phyloP scores from a whole-genome alignment of 2,797 vertebrate genomes.

The Furcifer pardalis region DNA sequence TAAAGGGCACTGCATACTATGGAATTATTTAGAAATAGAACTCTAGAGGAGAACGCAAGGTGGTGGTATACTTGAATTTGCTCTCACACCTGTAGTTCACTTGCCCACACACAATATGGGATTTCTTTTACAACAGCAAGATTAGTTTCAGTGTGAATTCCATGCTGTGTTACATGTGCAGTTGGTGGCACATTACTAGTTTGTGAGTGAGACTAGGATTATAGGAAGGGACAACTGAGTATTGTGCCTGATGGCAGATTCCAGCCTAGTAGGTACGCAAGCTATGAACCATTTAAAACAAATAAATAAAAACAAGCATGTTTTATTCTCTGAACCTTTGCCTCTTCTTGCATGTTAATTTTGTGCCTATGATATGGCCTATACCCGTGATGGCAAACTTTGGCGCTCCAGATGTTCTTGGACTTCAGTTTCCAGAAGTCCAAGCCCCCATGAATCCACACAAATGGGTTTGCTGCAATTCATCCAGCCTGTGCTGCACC shows the following conservation, averaged over 20 bases:
- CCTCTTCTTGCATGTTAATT: not conserved
- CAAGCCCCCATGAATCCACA: too few species aligned
- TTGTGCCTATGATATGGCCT: not conserved
- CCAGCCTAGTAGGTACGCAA: not conserved
- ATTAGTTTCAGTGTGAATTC: not conserved
- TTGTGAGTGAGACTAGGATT: not conserved
- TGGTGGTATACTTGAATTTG: not conserved
- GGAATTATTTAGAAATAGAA: conserved; percentile 4
- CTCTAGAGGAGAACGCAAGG: not conserved
- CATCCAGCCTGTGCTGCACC: too few species aligned
- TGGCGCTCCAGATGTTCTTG: too few species aligned
- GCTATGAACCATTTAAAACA: conserved; percentile 28
- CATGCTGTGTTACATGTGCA: not conserved
- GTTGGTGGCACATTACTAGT: not conserved
- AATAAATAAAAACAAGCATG: not conserved
- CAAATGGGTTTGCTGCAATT: too few species aligned
- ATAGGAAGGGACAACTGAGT: not conserved
- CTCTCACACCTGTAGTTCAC: not conserved
- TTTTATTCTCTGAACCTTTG: not conserved
- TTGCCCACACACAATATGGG: not conserved
- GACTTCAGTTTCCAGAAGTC: too few species aligned
- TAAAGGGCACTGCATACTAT: not conserved
- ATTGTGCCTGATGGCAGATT: not conserved
- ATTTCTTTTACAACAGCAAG: not conserved
- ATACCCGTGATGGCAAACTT: too few species aligned